Evolutionary conservation across 2,888 invertebrate species (phyloP).

Genomic region (Dendrolimus houi): DNA sequence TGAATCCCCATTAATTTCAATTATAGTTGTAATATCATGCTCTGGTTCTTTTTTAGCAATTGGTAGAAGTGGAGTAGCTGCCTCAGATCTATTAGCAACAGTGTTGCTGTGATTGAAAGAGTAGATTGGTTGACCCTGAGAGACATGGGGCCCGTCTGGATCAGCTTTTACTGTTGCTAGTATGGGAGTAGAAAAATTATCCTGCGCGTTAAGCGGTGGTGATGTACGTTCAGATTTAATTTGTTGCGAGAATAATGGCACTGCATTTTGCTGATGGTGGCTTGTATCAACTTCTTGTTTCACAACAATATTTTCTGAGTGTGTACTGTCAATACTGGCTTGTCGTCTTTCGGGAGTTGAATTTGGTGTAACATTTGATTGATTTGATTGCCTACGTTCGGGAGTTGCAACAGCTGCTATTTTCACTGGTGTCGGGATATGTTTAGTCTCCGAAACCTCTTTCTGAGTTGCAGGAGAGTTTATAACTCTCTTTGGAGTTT

Average conservation of each 20-base stretch:
- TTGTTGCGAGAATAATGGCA: slow-evolving; percentile 47
- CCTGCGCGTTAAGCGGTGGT: slow-evolving; percentile 27
- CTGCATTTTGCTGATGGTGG: slow-evolving; percentile 25
- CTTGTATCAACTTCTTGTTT: slow-evolving; percentile 48
- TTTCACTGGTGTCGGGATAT: slow-evolving; percentile 6
- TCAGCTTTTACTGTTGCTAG: slow-evolving; percentile 54
- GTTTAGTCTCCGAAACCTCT: slow-evolving; percentile 16
- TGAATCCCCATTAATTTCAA: slow-evolving; percentile 68
- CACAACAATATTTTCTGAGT: slow-evolving; percentile 44
- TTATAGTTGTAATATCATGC: slow-evolving; percentile 42
- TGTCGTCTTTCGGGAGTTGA: slow-evolving; percentile 29
- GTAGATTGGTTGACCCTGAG: slow-evolving; percentile 19
- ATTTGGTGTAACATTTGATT: slow-evolving; percentile 8
- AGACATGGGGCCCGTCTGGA: slow-evolving; percentile 25
- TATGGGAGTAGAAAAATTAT: slow-evolving; percentile 34
- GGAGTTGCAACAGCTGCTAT: slow-evolving; percentile 8
- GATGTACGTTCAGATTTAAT: slow-evolving; percentile 59
- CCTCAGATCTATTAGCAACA: slow-evolving; percentile 8
- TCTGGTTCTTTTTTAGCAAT: slow-evolving; percentile 53
- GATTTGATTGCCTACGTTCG: slow-evolving; percentile 15
- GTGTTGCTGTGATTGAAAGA: not conserved
- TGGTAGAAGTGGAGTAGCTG: slow-evolving; percentile 34
- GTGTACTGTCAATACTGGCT: slow-evolving; percentile 15
- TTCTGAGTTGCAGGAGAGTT: slow-evolving; percentile 21
- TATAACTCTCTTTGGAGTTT: slow-evolving; percentile 57